These are phyloP conservation scores for Anas georgica DNA, from an alignment of 2,797 vertebrate genomes.

Conservation along the genomic window DNA sequence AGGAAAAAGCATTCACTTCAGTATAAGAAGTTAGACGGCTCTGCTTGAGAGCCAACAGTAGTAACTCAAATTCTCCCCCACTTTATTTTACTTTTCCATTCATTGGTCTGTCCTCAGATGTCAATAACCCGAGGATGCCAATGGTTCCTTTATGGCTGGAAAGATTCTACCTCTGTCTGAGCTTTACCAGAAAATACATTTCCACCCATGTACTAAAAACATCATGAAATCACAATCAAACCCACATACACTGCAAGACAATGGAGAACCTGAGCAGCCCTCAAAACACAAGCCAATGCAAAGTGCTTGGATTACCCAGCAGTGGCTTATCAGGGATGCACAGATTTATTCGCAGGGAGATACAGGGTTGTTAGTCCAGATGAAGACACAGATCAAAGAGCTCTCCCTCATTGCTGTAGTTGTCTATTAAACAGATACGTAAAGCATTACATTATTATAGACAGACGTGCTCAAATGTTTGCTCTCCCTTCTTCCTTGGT, in stretches of 20 bases:
- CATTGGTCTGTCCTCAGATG: background rate
- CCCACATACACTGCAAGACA: background rate
- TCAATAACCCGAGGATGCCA: background rate
- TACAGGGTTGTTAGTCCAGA: background rate
- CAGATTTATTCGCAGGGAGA: background rate
- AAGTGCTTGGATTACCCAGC: background rate
- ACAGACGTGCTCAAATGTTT: background rate
- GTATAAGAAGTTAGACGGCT: background rate
- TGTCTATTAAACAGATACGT: constrained; percentile 29
- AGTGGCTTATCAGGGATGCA: background rate
- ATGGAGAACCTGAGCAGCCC: background rate
- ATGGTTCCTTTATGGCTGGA: background rate
- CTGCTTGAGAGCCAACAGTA: background rate
- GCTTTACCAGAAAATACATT: background rate
- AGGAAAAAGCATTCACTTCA: background rate
- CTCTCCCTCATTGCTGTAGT: background rate
- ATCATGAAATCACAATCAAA: background rate
- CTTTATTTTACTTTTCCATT: background rate
- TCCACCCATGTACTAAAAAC: background rate
- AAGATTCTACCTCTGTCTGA: background rate
- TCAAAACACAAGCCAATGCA: background rate
- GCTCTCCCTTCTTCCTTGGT: background rate
- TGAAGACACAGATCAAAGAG: background rate
- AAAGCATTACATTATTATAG: background rate
- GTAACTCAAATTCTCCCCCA: background rate